Percentiles rank a stretch among this genome's conserved stretches.
Conservation (phyloP, 2,888 invertebrate genomes). For the Sinodicranocentrus sp. region DNA sequence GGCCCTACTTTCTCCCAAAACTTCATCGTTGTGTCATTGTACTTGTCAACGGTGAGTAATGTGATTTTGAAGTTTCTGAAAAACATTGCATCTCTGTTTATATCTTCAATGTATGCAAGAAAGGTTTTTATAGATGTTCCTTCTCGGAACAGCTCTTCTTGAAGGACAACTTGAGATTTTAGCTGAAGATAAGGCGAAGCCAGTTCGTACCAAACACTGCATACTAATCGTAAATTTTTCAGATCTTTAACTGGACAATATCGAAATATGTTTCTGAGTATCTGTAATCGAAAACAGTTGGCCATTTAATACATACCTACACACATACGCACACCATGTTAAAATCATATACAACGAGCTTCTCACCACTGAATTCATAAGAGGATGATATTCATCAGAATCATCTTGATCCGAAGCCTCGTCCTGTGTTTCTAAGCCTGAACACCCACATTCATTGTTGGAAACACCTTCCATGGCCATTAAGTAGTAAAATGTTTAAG, state of each 20-base stretch:
- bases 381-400: constrained; percentile 47
- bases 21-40: constrained; percentile 35
- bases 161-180: constrained; percentile 61
- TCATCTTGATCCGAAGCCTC: constrained; percentile 33
- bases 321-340: constrained; percentile 1
- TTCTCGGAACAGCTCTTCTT: constrained; percentile 48
- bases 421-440: constrained; percentile 27
- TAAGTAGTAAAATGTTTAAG: too few species aligned
- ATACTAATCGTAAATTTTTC: constrained; percentile 62
- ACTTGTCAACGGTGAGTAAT: constrained; percentile 53
- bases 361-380: constrained; percentile 60
- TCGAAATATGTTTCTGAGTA: constrained; percentile 68
- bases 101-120: constrained; percentile 26
- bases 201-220: constrained; percentile 60
- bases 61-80: constrained; percentile 67
- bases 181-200: constrained; percentile 62
- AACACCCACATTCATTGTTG: constrained; percentile 11
- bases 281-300: constrained; percentile 45
- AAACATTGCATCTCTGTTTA: constrained; percentile 25
- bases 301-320: background rate
- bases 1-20: constrained; percentile 68
- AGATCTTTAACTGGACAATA: constrained; percentile 62
- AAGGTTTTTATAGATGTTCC: constrained; percentile 54
- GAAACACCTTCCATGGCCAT: constrained; percentile 30
- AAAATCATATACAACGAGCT: background rate